phyloP scores from a whole-genome alignment of 1,140 invertebrate genomes.

The Atopsyche davidsoni region DNA sequence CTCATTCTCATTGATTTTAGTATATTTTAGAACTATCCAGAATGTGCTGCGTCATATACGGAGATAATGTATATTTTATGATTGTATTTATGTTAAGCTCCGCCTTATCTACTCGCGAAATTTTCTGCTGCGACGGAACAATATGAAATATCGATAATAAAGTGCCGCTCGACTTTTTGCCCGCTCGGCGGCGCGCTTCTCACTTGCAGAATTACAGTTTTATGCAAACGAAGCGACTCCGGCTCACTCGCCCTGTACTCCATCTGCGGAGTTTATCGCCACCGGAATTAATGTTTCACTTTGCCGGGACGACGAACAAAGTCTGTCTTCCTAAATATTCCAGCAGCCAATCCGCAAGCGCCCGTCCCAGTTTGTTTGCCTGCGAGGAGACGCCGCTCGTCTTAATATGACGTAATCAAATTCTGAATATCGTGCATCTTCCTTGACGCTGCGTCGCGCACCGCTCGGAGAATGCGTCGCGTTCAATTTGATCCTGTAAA shows the following conservation, averaged over 20 bases:
- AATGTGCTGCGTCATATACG: too few relatives aligned
- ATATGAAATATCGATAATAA: too few relatives aligned
- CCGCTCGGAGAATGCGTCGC: conserved; percentile 1
- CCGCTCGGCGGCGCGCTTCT: too few relatives aligned
- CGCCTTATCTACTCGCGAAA: too few relatives aligned
- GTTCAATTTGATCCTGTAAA: conserved; percentile 5
- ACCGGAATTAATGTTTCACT: conserved; percentile 1
- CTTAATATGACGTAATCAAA: conserved; percentile 25
- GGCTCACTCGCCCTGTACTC: background rate
- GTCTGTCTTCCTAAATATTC: conserved; percentile 7
- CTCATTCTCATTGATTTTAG: too few relatives aligned
- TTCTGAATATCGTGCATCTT: conserved; percentile 23
- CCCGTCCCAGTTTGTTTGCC: conserved; percentile 1
- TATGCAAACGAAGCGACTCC: conserved; percentile 1
- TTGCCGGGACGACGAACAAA: background rate
- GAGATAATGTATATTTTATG: too few relatives aligned
- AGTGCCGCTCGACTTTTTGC: too few relatives aligned
- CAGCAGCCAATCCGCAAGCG: conserved; percentile 5
- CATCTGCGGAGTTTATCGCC: conserved; percentile 3
- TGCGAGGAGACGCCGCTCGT: background rate
- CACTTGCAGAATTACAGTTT: background rate
- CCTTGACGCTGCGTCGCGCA: background rate
- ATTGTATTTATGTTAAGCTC: too few relatives aligned
- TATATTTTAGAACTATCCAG: too few relatives aligned
- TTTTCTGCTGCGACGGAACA: too few relatives aligned